Base-by-base conservation (phyloP, 2,888 invertebrate species). In the Thera obeliscata region DNA sequence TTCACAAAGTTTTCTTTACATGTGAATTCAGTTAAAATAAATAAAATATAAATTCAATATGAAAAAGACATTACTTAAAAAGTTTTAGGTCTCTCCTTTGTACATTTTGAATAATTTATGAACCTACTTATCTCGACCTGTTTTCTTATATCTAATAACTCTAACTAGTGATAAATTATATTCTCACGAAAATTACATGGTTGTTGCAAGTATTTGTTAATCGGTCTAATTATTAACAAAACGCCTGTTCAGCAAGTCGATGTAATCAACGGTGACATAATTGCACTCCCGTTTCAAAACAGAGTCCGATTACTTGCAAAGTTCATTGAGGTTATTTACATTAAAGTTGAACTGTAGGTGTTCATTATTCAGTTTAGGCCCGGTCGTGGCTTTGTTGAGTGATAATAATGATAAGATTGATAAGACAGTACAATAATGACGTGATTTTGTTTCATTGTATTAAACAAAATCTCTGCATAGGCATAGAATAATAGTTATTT, bases 211-310 rank as follows among this genome's bases (percentile, higher is more conserved):
- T 22, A 22, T 22, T 22, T 22, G 22, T 46, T 46, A 11, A 9
- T 35, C 48, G 54, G 48, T 49, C 55, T 8, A 64, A 55, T 64
- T 59, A 36, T 11, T 49, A 59, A 55, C 38, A 54, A 48, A 54
- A 54, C 38, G 58, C 36, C 58, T 59, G 56, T 59, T 48, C 55
- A 64, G 64, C 59, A 64, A 59, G 49, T 64, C 60, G 55, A 64
- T 66, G 43, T 50, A 52, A 61, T 61, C 61, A 57, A 41, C 54
- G 46, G 54, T 61, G 66, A 66, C 61, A 57, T 54, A 66, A 61
- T 64, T 36, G n/a, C 33, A 48, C 61, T 58, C 61, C 38, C 52
- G 57, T 66, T 66, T 61, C 61, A 66, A 49, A 59, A 66, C 61
- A 58, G 56, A 56, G 46, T 57, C 61, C 22, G 50, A 57, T 66